Percentiles rank a stretch among this genome's conserved stretches.
Evolutionary conservation across 2,113 vertebrate species (phyloP).

Genomic region (Actenoides lindsayi): DNA sequence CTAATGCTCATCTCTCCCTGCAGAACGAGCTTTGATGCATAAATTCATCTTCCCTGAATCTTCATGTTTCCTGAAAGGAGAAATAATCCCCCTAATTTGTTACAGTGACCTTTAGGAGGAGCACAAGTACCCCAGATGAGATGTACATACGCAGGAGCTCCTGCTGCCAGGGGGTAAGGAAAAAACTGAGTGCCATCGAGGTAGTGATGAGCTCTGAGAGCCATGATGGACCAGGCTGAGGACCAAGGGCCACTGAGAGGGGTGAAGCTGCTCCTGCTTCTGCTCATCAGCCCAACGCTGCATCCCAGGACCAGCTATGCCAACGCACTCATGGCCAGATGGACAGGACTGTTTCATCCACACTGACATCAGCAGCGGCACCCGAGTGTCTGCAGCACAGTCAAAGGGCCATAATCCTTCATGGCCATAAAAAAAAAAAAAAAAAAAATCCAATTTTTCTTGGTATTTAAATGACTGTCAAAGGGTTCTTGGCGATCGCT

Average conservation of each 20-base stretch:
- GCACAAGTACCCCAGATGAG: not conserved
- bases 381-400: not conserved
- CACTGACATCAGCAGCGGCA: not conserved
- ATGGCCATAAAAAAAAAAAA: not conserved
- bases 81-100: not conserved
- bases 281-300: accelerated
- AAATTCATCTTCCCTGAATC: not conserved
- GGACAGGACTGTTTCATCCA: accelerated
- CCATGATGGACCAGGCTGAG: not conserved
- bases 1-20: not conserved
- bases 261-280: not conserved
- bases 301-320: not conserved
- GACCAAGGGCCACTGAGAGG: not conserved
- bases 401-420: not conserved
- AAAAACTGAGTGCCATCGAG: accelerated
- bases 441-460: not conserved
- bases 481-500: not conserved
- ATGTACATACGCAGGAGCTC: not conserved
- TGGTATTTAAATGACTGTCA: not conserved
- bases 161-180: not conserved
- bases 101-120: not conserved
- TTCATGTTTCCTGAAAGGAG: not conserved
- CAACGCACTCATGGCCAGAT: not conserved
- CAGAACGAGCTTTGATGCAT: not conserved
- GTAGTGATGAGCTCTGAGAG: not conserved